Evolutionary conservation across 2,888 invertebrate genomes (phyloP), one percentile per base, ranked within the genome.

Genomic region (Capitulum mitella): DNA sequence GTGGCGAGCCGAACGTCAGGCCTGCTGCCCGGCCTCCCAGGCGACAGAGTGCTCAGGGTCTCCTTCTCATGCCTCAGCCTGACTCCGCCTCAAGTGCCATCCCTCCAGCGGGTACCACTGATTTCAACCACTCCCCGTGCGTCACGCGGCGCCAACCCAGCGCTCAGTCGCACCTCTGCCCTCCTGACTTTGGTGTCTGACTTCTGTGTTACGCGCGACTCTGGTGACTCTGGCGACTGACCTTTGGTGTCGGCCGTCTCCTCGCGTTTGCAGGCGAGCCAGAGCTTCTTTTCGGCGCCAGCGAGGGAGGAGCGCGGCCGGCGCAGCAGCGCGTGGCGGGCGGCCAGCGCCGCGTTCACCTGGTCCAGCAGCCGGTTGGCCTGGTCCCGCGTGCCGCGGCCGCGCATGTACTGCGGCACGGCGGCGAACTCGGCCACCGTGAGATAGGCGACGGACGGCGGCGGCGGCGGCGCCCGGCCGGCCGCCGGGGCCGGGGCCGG

Each of bases 361-460:
- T 70, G 19, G 26, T 70, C 70, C 70, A 70, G 40, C 70, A 40
- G 26, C 16, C 70, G 58, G 70, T 70, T 70, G 37, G 40, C 22
- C 26, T 70, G 70, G 40, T 70, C 70, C 8, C 70, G 70, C 10
- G 26, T 70, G 37, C 26, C 29, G 19, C 70, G 37, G 70, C 70
- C 70, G 37, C 70, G 70, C 70, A 70, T 70, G 37, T 70, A 70
- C 70, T 70, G 70, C 37, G 70, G 70, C 70, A 70, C 70, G 5
- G 10, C 40, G 26, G 19, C 40, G 40, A 70, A 70, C 70, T 70
- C 70, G 40, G 37, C 26, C 70, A 70, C 70, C 19, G 70, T 40
- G 37, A 70, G 70, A 22, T 22, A 70, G 37, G 70, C 70, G 70
- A 70, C 22, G 19, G 70, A 70, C 22, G 70, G 40, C 26, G 40